A percentile compares a stretch with the other conserved stretches of the same genome.
Conservation (phyloP, 2,113 vertebrate genomes). For the Colaptes auratus region DNA sequence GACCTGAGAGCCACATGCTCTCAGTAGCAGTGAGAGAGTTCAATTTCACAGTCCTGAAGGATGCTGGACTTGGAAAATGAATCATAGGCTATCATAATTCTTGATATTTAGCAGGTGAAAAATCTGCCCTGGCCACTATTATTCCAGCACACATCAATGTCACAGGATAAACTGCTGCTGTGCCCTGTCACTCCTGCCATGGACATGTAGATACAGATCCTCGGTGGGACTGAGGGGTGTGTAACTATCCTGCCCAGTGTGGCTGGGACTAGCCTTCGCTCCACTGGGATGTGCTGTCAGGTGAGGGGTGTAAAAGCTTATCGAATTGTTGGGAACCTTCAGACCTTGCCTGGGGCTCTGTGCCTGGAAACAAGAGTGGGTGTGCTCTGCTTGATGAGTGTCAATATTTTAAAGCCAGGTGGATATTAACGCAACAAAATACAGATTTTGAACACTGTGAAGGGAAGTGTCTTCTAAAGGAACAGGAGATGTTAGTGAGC, state of each 20-base stretch:
- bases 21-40: neutral
- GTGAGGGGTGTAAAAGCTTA: neutral
- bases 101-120: neutral
- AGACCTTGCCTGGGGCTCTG: neutral
- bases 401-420: neutral
- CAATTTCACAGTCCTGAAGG: conserved; percentile 8
- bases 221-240: neutral
- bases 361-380: neutral
- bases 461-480: neutral
- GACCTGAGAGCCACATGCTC: too few relatives aligned
- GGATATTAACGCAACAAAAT: neutral
- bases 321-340: neutral
- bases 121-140: neutral
- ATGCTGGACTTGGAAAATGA: neutral
- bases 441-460: neutral
- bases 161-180: neutral
- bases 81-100: neutral
- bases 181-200: neutral
- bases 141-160: neutral
- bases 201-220: neutral
- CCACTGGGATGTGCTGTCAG: neutral
- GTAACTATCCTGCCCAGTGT: neutral
- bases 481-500: conserved; percentile 3
- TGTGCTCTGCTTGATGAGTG: neutral
- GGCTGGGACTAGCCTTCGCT: neutral